Percentiles rank a stretch among this genome's conserved stretches.
phyloP scores from a whole-genome alignment of 2,113 vertebrate species.

The Heteronetta atricapilla region DNA sequence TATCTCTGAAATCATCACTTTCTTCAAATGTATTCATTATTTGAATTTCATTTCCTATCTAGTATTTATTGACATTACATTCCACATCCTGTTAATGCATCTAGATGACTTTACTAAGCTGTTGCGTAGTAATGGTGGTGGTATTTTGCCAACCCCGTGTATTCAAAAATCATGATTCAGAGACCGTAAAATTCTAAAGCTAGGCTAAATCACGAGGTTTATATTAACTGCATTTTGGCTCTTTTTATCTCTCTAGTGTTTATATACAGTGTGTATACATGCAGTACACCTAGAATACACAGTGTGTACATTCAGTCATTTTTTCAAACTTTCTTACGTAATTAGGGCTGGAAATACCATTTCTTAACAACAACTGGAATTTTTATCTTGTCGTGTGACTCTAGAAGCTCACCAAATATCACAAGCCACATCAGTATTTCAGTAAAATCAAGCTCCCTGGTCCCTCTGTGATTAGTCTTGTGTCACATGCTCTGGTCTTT shows the following conservation, averaged over 20 bases:
- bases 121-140: constrained; percentile 1
- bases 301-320: neutral
- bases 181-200: neutral
- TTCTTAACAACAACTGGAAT: neutral
- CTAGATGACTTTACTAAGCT: constrained; percentile 3
- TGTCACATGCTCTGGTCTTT: neutral
- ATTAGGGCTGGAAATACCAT: neutral
- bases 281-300: neutral
- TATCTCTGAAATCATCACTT: neutral
- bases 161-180: constrained; percentile 19
- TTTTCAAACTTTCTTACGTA: neutral
- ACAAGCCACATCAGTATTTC: neutral
- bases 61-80: constrained; percentile 11
- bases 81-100: neutral
- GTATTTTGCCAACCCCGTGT: neutral
- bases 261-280: neutral
- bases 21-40: constrained; percentile 11
- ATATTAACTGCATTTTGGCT: neutral
- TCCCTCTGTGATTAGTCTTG: neutral
- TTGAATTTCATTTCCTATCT: constrained; percentile 14
- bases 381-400: neutral
- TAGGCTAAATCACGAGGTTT: neutral
- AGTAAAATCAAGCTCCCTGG: neutral
- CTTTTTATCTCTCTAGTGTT: neutral
- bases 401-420: neutral